phyloP scores from a whole-genome alignment of 2,113 vertebrate species.

The Ameiurus melas region DNA sequence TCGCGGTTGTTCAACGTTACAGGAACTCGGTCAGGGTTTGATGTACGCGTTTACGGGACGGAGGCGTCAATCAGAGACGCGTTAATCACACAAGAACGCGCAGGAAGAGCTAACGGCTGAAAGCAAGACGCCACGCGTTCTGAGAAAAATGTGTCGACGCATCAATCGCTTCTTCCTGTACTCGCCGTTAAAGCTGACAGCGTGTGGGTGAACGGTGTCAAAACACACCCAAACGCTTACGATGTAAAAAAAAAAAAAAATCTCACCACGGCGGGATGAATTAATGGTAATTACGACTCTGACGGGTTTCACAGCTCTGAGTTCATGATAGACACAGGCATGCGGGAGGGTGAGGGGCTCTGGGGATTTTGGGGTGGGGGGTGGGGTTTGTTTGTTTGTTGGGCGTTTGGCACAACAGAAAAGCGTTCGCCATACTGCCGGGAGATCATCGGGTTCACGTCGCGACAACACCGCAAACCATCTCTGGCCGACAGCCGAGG shows the following conservation, averaged over 20 bases:
- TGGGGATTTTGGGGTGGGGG: not conserved
- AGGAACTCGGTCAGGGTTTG: not conserved
- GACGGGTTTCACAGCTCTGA: not conserved
- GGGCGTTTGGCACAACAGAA: not conserved
- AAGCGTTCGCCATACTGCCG: not conserved
- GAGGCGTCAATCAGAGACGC: not conserved
- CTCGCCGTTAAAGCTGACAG: not conserved
- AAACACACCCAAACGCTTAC: not conserved
- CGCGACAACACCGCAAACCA: not conserved
- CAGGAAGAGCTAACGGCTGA: not conserved
- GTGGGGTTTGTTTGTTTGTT: no score
- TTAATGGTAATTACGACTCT: conserved; percentile 4
- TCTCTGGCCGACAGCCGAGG: no score
- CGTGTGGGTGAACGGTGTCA: not conserved
- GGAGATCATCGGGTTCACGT: not conserved
- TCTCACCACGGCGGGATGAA: not conserved
- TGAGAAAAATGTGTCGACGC: not conserved
- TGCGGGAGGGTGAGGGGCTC: not conserved
- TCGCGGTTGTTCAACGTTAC: not conserved
- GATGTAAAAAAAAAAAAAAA: not conserved
- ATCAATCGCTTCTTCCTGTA: not conserved
- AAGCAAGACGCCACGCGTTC: not conserved
- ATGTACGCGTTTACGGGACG: not conserved
- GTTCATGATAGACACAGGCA: not conserved
- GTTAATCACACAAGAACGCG: not conserved